Evolutionary conservation across 2,113 vertebrate species (phyloP).

Genomic region (Daubentonia madagascariensis): DNA sequence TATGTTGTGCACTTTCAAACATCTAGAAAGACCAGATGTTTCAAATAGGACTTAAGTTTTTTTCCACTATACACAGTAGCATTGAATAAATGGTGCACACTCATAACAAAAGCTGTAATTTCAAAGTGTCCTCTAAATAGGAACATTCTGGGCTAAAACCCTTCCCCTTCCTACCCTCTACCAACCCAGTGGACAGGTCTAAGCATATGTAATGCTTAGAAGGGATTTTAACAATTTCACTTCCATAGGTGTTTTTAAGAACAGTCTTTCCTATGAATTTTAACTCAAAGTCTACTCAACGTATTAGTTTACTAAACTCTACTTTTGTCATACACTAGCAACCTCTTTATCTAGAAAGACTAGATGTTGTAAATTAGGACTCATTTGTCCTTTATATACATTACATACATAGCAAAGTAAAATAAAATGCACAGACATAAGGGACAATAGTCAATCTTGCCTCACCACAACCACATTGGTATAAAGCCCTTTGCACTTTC

Average conservation of each 20-base stretch:
- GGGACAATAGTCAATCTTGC: neutral
- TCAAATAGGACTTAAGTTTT: no score
- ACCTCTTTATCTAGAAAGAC: neutral
- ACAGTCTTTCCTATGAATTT: neutral
- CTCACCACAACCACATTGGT: neutral
- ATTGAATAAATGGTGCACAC: no score
- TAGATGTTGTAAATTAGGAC: neutral
- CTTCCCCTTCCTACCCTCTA: neutral
- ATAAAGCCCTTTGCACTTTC: neutral
- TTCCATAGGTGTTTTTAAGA: neutral
- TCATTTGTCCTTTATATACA: neutral
- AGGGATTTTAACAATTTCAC: neutral
- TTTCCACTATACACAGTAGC: no score
- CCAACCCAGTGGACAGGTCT: neutral
- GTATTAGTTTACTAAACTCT: neutral
- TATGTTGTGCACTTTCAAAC: no score
- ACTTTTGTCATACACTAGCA: neutral
- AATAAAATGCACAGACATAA: neutral
- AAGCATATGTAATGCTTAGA: neutral
- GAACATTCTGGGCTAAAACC: neutral
- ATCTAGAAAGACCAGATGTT: no score
- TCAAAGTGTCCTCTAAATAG: neutral
- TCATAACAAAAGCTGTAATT: neutral
- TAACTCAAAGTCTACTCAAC: neutral
- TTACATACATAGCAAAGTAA: neutral